phyloP scores from a whole-genome alignment of 2,888 invertebrate species.

The Amblyjoppa fuscipennis region DNA sequence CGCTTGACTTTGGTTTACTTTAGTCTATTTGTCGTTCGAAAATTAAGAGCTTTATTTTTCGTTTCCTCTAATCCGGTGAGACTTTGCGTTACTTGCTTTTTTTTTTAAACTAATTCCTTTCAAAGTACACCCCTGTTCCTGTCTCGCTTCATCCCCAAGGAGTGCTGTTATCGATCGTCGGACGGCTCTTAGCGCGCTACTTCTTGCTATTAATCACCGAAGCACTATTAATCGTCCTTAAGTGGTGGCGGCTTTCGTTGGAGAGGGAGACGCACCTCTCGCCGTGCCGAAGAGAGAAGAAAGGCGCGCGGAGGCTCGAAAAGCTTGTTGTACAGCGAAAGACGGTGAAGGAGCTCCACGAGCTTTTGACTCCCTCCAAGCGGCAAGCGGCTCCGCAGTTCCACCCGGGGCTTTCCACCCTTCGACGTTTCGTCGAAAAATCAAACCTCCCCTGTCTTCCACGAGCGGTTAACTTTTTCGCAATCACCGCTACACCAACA shows the following conservation, averaged over 20 bases:
- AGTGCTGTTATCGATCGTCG: constrained; percentile 68
- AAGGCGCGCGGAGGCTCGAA: neutral
- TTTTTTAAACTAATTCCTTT: constrained; percentile 12
- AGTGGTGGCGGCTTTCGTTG: constrained; percentile 68
- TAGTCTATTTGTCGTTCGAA: neutral
- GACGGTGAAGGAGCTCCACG: constrained; percentile 30
- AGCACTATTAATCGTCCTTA: constrained; percentile 78
- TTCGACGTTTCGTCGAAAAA: constrained; percentile 48
- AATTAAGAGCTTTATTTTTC: neutral
- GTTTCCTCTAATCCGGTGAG: neutral
- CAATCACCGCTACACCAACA: constrained; percentile 29
- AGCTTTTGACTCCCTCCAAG: constrained; percentile 11
- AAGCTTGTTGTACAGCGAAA: constrained; percentile 23
- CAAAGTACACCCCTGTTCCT: constrained; percentile 21
- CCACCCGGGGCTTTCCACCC: constrained; percentile 24
- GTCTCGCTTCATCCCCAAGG: constrained; percentile 22
- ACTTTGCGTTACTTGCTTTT: neutral
- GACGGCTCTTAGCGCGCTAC: constrained; percentile 66
- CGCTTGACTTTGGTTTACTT: neutral
- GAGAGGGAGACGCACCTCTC: constrained; percentile 66
- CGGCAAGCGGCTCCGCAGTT: constrained; percentile 25
- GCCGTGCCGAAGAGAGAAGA: constrained; percentile 39
- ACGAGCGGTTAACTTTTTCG: constrained; percentile 44
- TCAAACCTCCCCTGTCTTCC: constrained; percentile 34
- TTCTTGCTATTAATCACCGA: constrained; percentile 75